Percentiles rank a stretch among this genome's conserved stretches.
phyloP scores from a whole-genome alignment of 2,888 invertebrate species.

The Enchytraeus crypticus region DNA sequence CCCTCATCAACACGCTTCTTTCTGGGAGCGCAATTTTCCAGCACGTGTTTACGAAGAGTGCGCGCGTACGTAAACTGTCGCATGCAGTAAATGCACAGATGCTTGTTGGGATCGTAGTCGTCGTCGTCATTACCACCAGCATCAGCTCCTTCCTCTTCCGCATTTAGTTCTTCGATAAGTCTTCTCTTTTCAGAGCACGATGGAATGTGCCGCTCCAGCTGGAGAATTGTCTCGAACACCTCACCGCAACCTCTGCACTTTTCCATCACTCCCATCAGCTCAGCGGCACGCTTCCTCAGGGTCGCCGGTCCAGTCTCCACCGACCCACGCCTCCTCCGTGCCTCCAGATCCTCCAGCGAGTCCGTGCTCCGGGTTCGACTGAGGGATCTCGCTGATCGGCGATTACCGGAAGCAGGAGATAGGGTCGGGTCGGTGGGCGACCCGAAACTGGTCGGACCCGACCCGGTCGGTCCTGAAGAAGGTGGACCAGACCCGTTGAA shows the following conservation, averaged over 20 bases:
- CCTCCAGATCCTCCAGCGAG: background rate
- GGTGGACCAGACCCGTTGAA: too few species aligned
- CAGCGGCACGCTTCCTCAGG: constrained; percentile 45
- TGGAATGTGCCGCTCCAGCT: constrained; percentile 40
- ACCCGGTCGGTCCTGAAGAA: too few species aligned
- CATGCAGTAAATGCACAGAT: constrained; percentile 40
- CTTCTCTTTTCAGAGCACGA: constrained; percentile 22
- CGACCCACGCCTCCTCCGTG: constrained; percentile 10
- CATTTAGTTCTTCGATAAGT: constrained; percentile 1
- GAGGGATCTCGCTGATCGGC: background rate
- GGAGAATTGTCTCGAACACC: constrained; percentile 40
- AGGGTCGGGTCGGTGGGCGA: background rate
- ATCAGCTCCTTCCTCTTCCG: constrained; percentile 7
- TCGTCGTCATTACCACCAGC: constrained; percentile 8
- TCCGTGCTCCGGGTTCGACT: background rate
- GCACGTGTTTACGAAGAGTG: constrained; percentile 44
- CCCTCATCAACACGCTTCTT: constrained; percentile 25
- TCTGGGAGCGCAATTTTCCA: constrained; percentile 39
- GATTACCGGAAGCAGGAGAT: background rate
- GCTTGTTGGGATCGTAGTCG: constrained; percentile 22
- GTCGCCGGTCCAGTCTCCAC: constrained; percentile 11
- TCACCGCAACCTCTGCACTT: constrained; percentile 43
- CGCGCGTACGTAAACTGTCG: constrained; percentile 42
- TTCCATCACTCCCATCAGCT: constrained; percentile 51
- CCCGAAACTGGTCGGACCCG: constrained; percentile 5